A percentile compares a stretch with the other conserved stretches of the same genome.
Evolutionary conservation across 2,797 vertebrate species (phyloP).

Genomic region (Sciurus vulgaris): DNA sequence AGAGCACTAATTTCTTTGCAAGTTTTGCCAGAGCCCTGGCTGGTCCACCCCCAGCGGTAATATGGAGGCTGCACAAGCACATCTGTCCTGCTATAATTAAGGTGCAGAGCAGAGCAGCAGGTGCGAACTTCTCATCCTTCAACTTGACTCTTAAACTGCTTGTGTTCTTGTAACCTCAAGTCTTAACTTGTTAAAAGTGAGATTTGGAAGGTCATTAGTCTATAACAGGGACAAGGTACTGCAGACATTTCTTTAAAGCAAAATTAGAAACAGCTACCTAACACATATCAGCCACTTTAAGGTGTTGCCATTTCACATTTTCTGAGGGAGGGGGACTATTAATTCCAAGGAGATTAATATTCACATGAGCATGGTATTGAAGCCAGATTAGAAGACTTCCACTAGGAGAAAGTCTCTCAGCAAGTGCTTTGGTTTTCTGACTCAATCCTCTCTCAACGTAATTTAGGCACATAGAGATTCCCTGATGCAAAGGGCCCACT

Average conservation of each 20-base stretch:
- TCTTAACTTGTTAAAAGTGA: conserved; percentile 73
- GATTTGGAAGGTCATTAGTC: conserved; percentile 73
- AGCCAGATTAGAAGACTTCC: conserved; percentile 65
- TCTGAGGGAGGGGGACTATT: neutral
- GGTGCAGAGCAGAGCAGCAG: conserved; percentile 53
- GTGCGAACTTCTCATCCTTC: conserved; percentile 72
- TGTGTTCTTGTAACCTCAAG: conserved; percentile 64
- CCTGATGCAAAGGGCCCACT: conserved; percentile 24
- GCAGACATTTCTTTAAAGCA: conserved; percentile 72
- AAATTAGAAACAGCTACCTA: conserved; percentile 77
- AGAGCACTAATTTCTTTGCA: conserved; percentile 48
- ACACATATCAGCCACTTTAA: conserved; percentile 53
- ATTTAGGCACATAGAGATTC: conserved; percentile 46
- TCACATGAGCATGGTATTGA: conserved; percentile 60
- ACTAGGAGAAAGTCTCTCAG: neutral
- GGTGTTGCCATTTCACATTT: conserved; percentile 68
- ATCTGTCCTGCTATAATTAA: conserved; percentile 65
- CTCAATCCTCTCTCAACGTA: neutral
- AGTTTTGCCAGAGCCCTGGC: conserved; percentile 9
- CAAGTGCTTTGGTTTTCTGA: neutral
- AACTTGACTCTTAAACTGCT: conserved; percentile 70
- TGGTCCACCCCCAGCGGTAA: neutral
- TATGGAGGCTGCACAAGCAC: neutral
- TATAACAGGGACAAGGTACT: conserved; percentile 42
- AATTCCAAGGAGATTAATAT: conserved; percentile 68